Conservation (phyloP, 2,888 invertebrate genomes). For the Sussaba pulchella region DNA sequence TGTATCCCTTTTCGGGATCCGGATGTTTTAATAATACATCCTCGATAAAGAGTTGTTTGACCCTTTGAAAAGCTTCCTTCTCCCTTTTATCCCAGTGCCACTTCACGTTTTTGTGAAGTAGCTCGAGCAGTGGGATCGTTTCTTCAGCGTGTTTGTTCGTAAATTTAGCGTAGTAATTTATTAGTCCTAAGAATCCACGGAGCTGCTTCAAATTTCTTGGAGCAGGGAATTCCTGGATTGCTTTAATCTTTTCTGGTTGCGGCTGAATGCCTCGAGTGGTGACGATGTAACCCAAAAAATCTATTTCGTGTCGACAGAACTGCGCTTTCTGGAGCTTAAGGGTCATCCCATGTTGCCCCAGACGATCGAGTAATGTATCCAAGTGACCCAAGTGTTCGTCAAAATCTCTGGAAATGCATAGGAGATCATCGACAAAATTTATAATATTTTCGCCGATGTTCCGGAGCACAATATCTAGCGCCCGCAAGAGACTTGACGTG, state of each 20-base stretch:
- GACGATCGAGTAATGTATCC: background rate
- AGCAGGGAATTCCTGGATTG: background rate
- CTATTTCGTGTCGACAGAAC: background rate
- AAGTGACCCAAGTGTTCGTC: background rate
- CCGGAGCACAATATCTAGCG: background rate
- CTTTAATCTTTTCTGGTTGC: background rate
- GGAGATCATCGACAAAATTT: constrained; percentile 8
- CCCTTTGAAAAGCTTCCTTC: background rate
- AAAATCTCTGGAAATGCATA: background rate
- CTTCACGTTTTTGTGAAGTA: background rate
- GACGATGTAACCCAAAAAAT: background rate
- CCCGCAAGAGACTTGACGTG: background rate
- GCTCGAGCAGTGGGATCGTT: background rate
- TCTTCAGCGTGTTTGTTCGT: background rate
- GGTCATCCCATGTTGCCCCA: background rate
- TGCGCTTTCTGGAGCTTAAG: background rate
- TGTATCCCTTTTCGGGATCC: background rate
- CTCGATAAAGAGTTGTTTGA: background rate
- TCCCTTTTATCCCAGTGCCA: background rate
- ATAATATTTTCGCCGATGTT: background rate
- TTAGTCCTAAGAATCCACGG: background rate
- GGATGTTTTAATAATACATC: background rate
- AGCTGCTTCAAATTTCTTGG: background rate
- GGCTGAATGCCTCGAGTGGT: background rate
- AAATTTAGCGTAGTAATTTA: background rate